Evolutionary conservation across 2,797 vertebrate genomes (phyloP).

Genomic region (Phalanger gymnotis): DNA sequence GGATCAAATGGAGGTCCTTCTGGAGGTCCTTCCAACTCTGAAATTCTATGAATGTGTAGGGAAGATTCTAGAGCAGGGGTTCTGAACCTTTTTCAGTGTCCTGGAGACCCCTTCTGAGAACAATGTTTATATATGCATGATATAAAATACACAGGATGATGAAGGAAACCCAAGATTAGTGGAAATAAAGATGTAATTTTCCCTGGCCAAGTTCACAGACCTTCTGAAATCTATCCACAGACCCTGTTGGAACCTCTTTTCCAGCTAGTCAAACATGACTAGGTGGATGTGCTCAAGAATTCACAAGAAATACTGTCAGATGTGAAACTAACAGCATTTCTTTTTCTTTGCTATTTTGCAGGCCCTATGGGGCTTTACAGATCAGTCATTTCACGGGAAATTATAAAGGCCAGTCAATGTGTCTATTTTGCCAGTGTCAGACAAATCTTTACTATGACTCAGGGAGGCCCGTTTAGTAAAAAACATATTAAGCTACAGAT

Average conservation of each 20-base stretch:
- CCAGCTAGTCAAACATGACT: neutral
- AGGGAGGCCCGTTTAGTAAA: neutral
- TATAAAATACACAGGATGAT: neutral
- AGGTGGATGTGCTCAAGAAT: neutral
- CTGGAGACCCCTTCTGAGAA: neutral
- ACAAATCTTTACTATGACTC: slow-evolving; percentile 8
- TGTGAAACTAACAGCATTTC: slow-evolving; percentile 19
- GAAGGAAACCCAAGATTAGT: neutral
- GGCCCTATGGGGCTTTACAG: neutral
- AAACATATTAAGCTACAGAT: slow-evolving; percentile 42
- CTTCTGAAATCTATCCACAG: neutral
- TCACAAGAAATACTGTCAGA: slow-evolving; percentile 48
- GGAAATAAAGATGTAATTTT: neutral
- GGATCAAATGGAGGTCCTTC: neutral
- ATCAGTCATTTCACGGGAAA: slow-evolving; percentile 17
- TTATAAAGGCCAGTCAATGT: slow-evolving; percentile 11
- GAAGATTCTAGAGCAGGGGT: neutral
- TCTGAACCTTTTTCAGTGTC: neutral
- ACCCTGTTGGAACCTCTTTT: neutral
- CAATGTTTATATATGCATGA: neutral
- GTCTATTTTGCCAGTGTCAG: neutral
- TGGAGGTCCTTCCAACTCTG: neutral
- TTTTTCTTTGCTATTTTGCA: slow-evolving; percentile 23
- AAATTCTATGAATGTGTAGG: neutral
- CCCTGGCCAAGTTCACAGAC: neutral